phyloP scores from a whole-genome alignment of 2,888 invertebrate genomes.

The Tipula unca region DNA sequence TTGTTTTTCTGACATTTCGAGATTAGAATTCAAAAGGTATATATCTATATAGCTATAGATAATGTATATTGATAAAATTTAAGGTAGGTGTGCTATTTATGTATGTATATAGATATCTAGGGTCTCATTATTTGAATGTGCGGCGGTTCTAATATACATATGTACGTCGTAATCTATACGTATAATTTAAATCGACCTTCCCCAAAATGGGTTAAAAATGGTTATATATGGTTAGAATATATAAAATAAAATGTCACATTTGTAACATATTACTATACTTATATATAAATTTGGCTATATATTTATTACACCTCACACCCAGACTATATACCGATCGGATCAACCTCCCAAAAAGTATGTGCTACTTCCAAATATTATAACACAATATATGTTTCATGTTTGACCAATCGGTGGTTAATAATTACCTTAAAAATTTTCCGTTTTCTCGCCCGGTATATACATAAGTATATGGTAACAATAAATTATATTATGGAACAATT shows the following conservation, averaged over 20 bases:
- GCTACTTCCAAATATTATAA: not conserved
- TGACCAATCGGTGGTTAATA: not conserved
- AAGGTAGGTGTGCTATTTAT: not conserved
- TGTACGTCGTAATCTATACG: not conserved
- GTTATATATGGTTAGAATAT: not conserved
- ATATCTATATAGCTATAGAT: no score
- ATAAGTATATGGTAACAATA: not conserved
- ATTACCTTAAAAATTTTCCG: not conserved
- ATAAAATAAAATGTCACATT: slow-evolving; percentile 1
- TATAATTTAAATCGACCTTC: not conserved
- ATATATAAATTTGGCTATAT: not conserved
- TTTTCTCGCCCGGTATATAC: not conserved
- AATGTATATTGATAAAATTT: not conserved
- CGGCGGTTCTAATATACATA: not conserved
- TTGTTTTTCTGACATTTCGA: not conserved
- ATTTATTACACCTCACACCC: not conserved
- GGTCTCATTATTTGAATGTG: not conserved
- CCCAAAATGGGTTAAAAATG: not conserved
- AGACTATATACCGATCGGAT: not conserved
- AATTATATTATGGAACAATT: not conserved
- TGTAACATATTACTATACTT: not conserved
- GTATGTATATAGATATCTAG: not conserved
- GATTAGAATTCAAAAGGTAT: slow-evolving; percentile 8
- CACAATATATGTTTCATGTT: not conserved
- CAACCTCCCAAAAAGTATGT: not conserved